Conservation (phyloP, 2,888 invertebrate species). For the Cistogaster globosa region DNA sequence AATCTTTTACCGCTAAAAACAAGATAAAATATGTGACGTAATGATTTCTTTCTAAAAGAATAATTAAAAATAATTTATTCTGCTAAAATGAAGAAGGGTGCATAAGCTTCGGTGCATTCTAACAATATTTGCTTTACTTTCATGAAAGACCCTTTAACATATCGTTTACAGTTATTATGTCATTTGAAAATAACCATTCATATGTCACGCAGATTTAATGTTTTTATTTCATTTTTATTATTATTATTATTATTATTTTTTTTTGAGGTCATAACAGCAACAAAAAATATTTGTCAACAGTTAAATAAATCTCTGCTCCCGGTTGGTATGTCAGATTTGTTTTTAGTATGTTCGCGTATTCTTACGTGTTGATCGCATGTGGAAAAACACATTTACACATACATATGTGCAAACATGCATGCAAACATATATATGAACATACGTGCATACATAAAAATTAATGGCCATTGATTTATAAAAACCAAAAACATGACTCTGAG, state of each 20-base stretch:
- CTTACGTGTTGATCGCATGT: background rate
- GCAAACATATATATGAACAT: too few species aligned
- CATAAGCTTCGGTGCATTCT: too few species aligned
- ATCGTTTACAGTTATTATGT: slow-evolving; percentile 51
- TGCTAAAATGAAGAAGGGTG: too few species aligned
- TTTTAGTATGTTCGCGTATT: background rate
- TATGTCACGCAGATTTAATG: slow-evolving; percentile 49
- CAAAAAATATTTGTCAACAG: slow-evolving; percentile 66
- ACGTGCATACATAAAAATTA: slow-evolving; percentile 7
- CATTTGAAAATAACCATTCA: slow-evolving; percentile 52
- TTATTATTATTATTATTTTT: background rate
- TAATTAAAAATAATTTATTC: too few species aligned
- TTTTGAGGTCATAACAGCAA: slow-evolving; percentile 46
- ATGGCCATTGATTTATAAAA: slow-evolving; percentile 11
- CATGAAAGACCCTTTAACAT: background rate
- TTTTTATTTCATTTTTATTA: background rate
- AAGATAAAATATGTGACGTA: too few species aligned
- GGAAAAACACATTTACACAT: background rate
- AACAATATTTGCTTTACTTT: background rate
- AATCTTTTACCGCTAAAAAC: background rate
- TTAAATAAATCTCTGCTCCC: slow-evolving; percentile 56
- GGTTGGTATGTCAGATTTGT: background rate
- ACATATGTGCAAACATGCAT: background rate
- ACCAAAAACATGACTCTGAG: background rate
- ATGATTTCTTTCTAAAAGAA: too few species aligned